A percentile compares a stretch with the other conserved stretches of the same genome.
These are phyloP conservation scores for Shinisaurus crocodilurus DNA, from an alignment of 2,113 vertebrate species.

Conservation along the genomic window DNA sequence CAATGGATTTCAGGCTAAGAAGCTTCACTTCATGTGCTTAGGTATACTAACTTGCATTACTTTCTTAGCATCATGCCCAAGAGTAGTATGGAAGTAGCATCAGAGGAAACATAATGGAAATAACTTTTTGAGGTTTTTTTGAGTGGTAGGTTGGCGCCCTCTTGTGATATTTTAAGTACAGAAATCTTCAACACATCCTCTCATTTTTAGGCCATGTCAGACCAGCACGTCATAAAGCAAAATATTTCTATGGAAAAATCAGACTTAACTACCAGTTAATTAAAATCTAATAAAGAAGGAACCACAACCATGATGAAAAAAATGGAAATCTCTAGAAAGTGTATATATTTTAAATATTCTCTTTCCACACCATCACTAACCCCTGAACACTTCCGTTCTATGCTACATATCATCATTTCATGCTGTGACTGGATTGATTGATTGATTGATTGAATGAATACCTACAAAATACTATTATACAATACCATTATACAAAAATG, in stretches of 20 bases:
- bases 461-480: not conserved
- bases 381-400: not conserved
- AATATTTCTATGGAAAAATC: not conserved
- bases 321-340: not conserved
- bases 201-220: fast-evolving
- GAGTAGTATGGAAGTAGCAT: not conserved
- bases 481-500: no score
- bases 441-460: no score
- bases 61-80: not conserved
- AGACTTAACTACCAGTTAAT: not conserved
- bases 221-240: fast-evolving
- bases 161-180: constrained; percentile 20
- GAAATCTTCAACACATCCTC: not conserved
- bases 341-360: not conserved
- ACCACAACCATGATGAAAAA: not conserved
- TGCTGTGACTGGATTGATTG: not conserved
- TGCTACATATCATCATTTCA: not conserved
- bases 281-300: not conserved
- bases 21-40: not conserved
- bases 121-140: not conserved
- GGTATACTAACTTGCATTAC: no score
- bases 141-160: constrained; percentile 52
- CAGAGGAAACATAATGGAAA: not conserved
- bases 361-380: not conserved
- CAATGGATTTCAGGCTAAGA: not conserved